These are phyloP conservation scores for Episyrphus balteatus DNA, from an alignment of 1,140 invertebrate species.

Conservation along the genomic window DNA sequence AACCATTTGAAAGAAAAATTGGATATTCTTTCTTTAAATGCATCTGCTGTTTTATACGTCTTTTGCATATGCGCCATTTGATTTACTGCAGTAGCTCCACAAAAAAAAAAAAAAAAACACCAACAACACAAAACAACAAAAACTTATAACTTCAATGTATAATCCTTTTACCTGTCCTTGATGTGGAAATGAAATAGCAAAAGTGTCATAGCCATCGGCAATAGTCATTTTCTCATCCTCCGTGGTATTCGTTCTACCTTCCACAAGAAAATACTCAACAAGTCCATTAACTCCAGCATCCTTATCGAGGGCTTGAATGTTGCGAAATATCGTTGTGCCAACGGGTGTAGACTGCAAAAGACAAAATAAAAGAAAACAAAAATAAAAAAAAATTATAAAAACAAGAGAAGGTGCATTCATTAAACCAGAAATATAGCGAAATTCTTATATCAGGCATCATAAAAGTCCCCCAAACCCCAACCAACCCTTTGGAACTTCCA, in stretches of 20 bases:
- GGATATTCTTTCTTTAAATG: neutral
- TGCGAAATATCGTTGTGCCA: conserved; percentile 75
- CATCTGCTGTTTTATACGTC: neutral
- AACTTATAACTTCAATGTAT: too few relatives aligned
- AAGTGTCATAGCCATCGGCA: conserved; percentile 71
- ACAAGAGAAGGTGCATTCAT: neutral
- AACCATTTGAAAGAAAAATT: neutral
- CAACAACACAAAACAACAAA: too few relatives aligned
- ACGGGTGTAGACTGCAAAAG: conserved; percentile 67
- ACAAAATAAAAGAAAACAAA: conserved; percentile 9
- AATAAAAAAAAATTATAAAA: conserved; percentile 1
- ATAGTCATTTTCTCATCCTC: conserved; percentile 50
- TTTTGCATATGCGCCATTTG: too few relatives aligned
- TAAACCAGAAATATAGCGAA: neutral
- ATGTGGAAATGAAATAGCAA: conserved; percentile 77
- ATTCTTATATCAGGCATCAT: neutral
- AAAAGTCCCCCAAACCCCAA: neutral
- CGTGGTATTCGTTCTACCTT: conserved; percentile 44
- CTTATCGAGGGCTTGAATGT: conserved; percentile 69
- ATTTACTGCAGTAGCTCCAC: too few relatives aligned
- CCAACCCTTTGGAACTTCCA: too few relatives aligned
- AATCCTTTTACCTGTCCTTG: conserved; percentile 56
- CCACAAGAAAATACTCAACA: conserved; percentile 65
- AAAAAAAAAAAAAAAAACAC: too few relatives aligned
- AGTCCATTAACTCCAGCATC: conserved; percentile 80